Evolutionary conservation across 2,797 vertebrate species (phyloP).

Genomic region (Macropus fuliginosus): DNA sequence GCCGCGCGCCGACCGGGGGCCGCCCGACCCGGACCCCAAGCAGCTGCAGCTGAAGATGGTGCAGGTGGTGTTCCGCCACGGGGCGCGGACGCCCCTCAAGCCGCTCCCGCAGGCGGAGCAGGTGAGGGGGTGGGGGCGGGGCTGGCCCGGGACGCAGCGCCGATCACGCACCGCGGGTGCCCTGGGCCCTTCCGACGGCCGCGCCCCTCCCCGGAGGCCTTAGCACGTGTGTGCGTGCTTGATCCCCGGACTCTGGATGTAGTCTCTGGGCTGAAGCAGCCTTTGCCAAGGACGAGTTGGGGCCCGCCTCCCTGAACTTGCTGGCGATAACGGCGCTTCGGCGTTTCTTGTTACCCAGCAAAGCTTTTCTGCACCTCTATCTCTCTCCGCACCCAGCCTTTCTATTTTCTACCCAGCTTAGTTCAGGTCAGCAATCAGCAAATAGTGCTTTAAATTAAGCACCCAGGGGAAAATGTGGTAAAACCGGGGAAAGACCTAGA

Average conservation of each 20-base stretch:
- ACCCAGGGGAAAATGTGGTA: background rate
- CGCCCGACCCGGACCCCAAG: conserved; percentile 74
- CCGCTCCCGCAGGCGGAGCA: conserved; percentile 89
- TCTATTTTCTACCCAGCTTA: background rate
- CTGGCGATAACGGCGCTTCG: background rate
- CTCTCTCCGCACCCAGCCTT: background rate
- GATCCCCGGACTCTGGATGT: background rate
- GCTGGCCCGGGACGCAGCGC: background rate
- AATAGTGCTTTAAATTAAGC: background rate
- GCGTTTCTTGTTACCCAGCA: background rate
- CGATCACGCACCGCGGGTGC: background rate
- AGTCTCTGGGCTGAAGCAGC: background rate
- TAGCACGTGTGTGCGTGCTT: background rate
- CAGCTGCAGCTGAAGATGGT: conserved; percentile 90
- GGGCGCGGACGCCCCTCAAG: conserved; percentile 93
- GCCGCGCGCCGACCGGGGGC: background rate
- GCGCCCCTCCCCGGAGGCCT: background rate
- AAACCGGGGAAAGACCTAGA: background rate
- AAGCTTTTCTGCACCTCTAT: background rate
- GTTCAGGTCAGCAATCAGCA: background rate
- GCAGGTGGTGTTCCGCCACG: conserved; percentile 94
- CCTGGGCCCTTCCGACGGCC: background rate
- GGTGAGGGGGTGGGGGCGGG: conserved; percentile 83
- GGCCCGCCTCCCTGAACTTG: background rate
- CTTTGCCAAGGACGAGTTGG: background rate